A percentile compares a stretch with the other conserved stretches of the same genome.
These are phyloP conservation scores for Heteractis magnifica DNA, from an alignment of 92 coral and sea anemone species.

Conservation along the genomic window DNA sequence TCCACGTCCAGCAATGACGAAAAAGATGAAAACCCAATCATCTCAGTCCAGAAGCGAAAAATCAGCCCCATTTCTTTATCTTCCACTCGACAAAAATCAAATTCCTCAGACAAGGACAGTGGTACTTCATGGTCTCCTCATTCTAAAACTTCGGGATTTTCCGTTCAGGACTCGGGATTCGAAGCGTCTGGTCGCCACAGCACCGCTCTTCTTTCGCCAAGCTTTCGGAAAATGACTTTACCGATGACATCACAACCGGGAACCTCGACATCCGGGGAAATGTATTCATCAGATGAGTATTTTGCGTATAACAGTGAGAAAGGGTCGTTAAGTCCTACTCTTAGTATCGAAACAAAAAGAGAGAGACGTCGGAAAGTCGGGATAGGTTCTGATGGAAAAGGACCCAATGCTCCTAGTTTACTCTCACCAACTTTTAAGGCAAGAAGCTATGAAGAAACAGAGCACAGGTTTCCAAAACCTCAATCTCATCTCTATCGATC, in stretches of 20 bases:
- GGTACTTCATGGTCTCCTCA: conserved; percentile 23
- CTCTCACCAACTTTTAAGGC: conserved; percentile 14
- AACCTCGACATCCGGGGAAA: conserved; percentile 2
- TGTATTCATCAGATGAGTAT: conserved; percentile 28
- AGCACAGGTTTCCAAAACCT: not conserved
- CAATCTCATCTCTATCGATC: not conserved
- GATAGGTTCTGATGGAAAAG: not conserved
- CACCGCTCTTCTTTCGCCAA: conserved; percentile 42
- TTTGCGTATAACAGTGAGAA: conserved; percentile 7
- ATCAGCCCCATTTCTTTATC: conserved; percentile 19
- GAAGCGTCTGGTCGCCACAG: conserved; percentile 34
- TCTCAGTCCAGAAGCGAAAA: conserved; percentile 16
- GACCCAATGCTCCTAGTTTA: not conserved
- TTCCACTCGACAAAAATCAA: conserved; percentile 13
- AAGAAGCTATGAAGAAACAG: conserved; percentile 12
- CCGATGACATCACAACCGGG: conserved; percentile 4
- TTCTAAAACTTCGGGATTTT: conserved; percentile 28
- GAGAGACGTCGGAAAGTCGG: not conserved
- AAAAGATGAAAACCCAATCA: not conserved
- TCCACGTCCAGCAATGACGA: conserved; percentile 17
- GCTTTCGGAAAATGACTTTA: conserved; percentile 29
- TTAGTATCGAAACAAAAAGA: not conserved
- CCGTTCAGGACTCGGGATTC: conserved; percentile 18
- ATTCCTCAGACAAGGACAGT: conserved; percentile 7
- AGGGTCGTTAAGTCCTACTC: not conserved